Percentiles rank a stretch among this genome's conserved stretches.
phyloP scores from a whole-genome alignment of 2,888 invertebrate species.

The Atherix ibis region DNA sequence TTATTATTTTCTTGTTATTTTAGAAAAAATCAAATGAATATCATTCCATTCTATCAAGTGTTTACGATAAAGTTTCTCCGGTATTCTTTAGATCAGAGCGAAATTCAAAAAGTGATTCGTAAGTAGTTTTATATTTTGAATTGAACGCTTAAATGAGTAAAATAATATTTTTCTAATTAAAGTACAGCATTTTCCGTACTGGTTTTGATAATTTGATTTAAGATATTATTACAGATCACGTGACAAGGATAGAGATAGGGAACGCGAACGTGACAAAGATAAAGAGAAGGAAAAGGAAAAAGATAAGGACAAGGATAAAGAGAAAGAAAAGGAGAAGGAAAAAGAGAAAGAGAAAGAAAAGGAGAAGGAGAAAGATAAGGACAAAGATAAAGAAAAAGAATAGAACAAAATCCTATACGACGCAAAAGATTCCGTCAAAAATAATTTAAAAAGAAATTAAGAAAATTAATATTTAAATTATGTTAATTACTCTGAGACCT shows the following conservation, averaged over 20 bases:
- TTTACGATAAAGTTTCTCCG: constrained; percentile 21
- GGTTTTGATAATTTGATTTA: too few relatives aligned
- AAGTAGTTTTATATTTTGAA: constrained; percentile 1
- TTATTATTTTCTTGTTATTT: constrained; percentile 5
- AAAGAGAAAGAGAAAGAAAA: constrained; percentile 14
- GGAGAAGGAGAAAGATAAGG: constrained; percentile 7
- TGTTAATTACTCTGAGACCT: too few relatives aligned
- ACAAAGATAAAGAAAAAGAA: constrained; percentile 1
- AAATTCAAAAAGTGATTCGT: constrained; percentile 16
- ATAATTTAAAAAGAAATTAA: too few relatives aligned
- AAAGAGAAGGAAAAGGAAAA: constrained; percentile 7
- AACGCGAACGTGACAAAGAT: constrained; percentile 7
- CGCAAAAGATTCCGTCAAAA: not conserved
- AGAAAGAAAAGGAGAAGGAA: constrained; percentile 11
- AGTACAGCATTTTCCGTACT: too few relatives aligned
- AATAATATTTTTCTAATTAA: too few relatives aligned
- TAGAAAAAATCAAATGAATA: constrained; percentile 23
- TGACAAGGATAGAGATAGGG: not conserved
- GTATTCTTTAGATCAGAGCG: constrained; percentile 18
- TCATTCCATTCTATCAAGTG: constrained; percentile 17
- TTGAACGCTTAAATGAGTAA: too few relatives aligned
- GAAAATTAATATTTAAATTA: too few relatives aligned
- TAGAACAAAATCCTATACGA: constrained; percentile 6
- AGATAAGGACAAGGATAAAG: constrained; percentile 9
- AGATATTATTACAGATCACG: too few relatives aligned